Conservation (phyloP, 35 echinoderm and acorn worm species). For the Anneissia japonica region DNA sequence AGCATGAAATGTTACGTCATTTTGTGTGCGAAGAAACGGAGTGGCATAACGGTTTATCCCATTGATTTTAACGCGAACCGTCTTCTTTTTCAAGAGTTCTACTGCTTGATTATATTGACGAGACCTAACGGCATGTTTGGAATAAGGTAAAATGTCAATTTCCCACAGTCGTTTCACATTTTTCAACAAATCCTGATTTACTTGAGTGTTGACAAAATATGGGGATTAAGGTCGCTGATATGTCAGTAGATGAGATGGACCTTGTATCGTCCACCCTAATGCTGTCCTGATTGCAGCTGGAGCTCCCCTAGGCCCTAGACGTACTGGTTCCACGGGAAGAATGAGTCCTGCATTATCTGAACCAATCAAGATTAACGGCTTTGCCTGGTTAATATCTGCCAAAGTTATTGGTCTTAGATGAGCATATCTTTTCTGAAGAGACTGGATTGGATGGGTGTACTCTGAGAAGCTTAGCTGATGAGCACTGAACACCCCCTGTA, state of each 20-base stretch:
- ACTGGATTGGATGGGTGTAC: not conserved
- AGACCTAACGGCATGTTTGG: not conserved
- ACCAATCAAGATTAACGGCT: conserved; percentile 15
- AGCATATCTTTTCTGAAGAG: not conserved
- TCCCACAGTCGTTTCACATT: not conserved
- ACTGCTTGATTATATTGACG: not conserved
- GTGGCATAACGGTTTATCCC: not conserved
- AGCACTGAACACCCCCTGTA: conserved; percentile 1
- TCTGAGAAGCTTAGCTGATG: conserved; percentile 1
- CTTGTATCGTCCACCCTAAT: conserved; percentile 2
- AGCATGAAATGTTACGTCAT: not conserved
- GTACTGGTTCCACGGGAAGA: conserved; percentile 8
- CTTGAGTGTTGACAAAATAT: not conserved
- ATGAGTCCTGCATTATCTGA: conserved; percentile 12
- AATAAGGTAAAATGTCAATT: not conserved
- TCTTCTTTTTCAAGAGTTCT: not conserved
- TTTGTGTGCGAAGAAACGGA: not conserved
- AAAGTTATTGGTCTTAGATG: no score
- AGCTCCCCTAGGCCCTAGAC: not conserved
- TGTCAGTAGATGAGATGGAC: not conserved
- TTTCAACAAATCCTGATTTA: not conserved
- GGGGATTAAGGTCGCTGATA: not conserved
- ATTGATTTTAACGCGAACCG: not conserved
- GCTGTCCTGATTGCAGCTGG: not conserved
- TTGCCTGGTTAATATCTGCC: not conserved